Base-by-base conservation (phyloP, 2,888 invertebrate genomes). In the Ptychoptera albimana region DNA sequence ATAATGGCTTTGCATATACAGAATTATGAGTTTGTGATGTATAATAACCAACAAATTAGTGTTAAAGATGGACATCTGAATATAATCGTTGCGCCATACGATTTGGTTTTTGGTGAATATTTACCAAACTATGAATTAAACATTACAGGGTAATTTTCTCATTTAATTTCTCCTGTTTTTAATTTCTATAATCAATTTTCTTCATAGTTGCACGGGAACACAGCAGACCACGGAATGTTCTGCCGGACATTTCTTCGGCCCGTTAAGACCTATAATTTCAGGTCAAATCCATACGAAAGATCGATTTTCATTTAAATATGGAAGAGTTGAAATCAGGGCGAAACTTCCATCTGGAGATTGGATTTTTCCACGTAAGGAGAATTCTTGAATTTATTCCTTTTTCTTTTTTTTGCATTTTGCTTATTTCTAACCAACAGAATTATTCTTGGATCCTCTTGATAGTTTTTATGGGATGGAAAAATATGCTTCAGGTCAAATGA, bases 281-380 rank as follows among this genome's bases (percentile, higher is more conserved):
- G 77, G 76, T 0, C 69, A 72, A 42, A 53, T 85, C 11, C 72
- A 70, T 35, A 77, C 78, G 2, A 76, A 71, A 52, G 66, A 72
- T 35, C 63, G 62, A 1, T 79, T 84, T 53, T 70, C 70, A 6
- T 84, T 85, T 53, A 70, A 70, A 9, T 83, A 80, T 55, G 85
- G 85, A 10, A 71, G 66, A 35, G 66, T 85, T 11, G 73, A 78
- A 54, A 65, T 85, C 3, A 69, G 73, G 15, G 85, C 84, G 0
- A 80, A 78, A 59, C 55, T 86, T 15, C 83, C 85, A 0, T 69
- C 69, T 49, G 85, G 85, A 1, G 80, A 84, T 57, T 85, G 85
- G 86, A 64, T 85, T 13, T 72, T 80, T 54, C 84, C 86, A 42
- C 69, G 85, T 84, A 66, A 67, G 55, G 53, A n/a, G 7, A 36